Conservation (phyloP, 2,113 vertebrate genomes). For the Anarhynchus alexandrinus region DNA sequence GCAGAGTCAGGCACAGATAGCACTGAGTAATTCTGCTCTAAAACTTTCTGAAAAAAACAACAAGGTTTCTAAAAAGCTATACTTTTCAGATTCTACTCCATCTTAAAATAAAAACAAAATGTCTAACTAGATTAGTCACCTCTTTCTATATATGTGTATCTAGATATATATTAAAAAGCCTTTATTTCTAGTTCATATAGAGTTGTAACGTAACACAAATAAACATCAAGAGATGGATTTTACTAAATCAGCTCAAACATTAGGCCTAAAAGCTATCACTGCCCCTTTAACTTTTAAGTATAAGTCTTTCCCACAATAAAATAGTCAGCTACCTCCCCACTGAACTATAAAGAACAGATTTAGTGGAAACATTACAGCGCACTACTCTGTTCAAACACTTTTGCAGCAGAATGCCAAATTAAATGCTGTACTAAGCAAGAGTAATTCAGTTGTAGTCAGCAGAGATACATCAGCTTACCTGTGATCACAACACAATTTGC, state of each 20-base stretch:
- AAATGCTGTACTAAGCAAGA: constrained; percentile 47
- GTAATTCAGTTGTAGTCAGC: background rate
- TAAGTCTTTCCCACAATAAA: constrained; percentile 9
- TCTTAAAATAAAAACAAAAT: background rate
- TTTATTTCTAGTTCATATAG: background rate
- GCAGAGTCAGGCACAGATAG: background rate
- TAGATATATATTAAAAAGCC: background rate
- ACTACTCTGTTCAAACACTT: background rate
- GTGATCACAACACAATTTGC: background rate
- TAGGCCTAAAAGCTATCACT: background rate
- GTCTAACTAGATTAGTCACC: background rate
- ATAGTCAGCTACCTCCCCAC: background rate
- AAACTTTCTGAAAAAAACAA: background rate
- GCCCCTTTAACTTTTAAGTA: background rate
- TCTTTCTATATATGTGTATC: background rate
- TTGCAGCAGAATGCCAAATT: constrained; percentile 5
- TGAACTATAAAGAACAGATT: constrained; percentile 33
- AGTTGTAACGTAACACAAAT: background rate
- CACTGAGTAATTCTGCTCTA: background rate
- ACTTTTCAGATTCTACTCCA: background rate
- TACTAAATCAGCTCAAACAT: background rate
- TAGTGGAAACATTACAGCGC: background rate
- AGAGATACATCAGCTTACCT: background rate
- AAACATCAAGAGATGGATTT: background rate
- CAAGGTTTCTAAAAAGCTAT: background rate